phyloP scores from a whole-genome alignment of 2,113 vertebrate genomes.

The Vulpes vulpes region DNA sequence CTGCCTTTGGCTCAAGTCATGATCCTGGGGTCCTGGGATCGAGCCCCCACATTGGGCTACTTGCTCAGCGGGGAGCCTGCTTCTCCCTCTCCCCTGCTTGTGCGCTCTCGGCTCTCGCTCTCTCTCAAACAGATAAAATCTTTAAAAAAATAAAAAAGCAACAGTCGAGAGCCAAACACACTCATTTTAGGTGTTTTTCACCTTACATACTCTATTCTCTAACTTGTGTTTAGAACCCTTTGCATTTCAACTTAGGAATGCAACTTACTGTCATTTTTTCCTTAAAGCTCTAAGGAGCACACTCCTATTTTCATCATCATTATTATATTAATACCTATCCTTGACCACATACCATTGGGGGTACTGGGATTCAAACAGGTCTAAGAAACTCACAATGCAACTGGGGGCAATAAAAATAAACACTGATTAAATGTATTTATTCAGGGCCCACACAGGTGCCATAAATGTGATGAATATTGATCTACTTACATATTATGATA shows the following conservation, averaged over 20 bases:
- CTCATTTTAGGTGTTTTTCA: constrained; percentile 27
- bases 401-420: background rate
- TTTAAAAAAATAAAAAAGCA: constrained; percentile 40
- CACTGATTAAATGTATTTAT: background rate
- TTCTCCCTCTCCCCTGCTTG: no score
- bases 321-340: background rate
- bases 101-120: no score
- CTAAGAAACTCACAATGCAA: background rate
- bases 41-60: no score
- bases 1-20: no score
- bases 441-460: background rate
- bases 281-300: background rate
- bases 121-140: no score
- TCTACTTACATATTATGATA: background rate
- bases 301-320: background rate
- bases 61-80: no score
- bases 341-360: background rate
- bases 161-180: background rate
- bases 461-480: background rate
- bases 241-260: background rate
- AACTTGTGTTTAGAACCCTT: background rate
- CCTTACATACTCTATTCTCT: background rate
- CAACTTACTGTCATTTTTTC: background rate
- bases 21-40: no score
- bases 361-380: background rate